Base-by-base conservation (phyloP, 1,140 invertebrate species). In the Uloborus diversus region DNA sequence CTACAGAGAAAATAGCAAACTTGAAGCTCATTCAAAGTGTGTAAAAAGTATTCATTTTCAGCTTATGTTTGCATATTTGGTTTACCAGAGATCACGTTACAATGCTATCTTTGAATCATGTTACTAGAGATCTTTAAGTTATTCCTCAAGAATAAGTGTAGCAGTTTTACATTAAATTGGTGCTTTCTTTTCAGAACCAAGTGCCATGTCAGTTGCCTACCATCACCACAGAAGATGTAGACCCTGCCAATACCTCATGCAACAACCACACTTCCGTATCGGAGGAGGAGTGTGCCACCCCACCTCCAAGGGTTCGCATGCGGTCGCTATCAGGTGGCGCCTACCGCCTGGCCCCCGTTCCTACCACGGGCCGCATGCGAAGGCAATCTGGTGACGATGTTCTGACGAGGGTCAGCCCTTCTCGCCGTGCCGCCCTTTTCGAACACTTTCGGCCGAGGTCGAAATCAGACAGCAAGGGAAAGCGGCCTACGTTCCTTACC, bases 391-490 rank as follows among this genome's bases (percentile, higher is more conserved):
- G 85, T 82, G 86, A 85, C 20, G 85, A 84, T 47, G 83, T 84
- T 4, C 81, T 85, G 9, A 82, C 82, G 35, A n/a, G 68, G 27
- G 65, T 73, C 28, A 83, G 85, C 79, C 91, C 92, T 1, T 92
- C 91, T 30, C 88, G 91, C n/a, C 90, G 92, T 30, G 82, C 83
- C 61, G 90, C 90, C 7, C 89, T 96, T 70, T 93, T 96, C 83
- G 94, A 96, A 85, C 92, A 93, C 20, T 96, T 96, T 85, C 90
- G 93, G 84, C 94, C 90, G 49, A 89, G 91, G 80, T 93, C 90
- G 82, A 96, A 93, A 87, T 95, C 91, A 3, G 94, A 95, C 87
- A 91, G 91, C 25, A 89, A 90, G 90, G 87, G 84, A 88, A 80
- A 89, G 89, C 87, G 91, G 86, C 91, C 90, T 84, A 88, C 87